phyloP scores from a whole-genome alignment of 2,797 vertebrate species.

The Coluber constrictor region DNA sequence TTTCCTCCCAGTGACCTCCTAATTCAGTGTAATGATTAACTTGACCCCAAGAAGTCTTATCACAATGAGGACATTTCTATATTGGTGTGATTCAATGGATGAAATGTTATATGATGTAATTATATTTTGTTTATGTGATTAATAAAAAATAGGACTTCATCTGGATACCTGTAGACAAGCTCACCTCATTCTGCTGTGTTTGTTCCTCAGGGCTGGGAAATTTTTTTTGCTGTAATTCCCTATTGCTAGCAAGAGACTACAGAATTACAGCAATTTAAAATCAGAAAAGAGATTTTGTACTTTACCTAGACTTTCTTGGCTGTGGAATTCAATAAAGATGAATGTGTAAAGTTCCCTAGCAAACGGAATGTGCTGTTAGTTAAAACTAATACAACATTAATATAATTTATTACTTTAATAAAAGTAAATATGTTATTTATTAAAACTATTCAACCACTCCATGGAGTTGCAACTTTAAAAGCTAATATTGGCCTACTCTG shows the following conservation, averaged over 20 bases:
- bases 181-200: too few relatives aligned
- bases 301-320: not conserved
- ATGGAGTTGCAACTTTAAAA: not conserved
- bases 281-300: not conserved
- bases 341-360: too few relatives aligned
- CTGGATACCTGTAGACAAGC: not conserved
- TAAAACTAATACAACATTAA: not conserved
- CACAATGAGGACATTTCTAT: not conserved
- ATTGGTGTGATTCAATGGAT: not conserved
- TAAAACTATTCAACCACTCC: not conserved
- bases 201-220: not conserved
- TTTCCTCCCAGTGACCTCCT: not conserved
- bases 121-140: not conserved
- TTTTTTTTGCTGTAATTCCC: not conserved
- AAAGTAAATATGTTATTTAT: not conserved
- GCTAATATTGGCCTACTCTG: not conserved
- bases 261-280: not conserved
- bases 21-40: slow-evolving; percentile 9
- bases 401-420: not conserved
- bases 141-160: not conserved
- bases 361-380: not conserved
- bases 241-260: not conserved
- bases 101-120: not conserved
- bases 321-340: not conserved
- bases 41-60: not conserved